These are phyloP conservation scores for Drosophila meridionalis DNA, from an alignment of 2,888 invertebrate genomes.

Conservation along the genomic window DNA sequence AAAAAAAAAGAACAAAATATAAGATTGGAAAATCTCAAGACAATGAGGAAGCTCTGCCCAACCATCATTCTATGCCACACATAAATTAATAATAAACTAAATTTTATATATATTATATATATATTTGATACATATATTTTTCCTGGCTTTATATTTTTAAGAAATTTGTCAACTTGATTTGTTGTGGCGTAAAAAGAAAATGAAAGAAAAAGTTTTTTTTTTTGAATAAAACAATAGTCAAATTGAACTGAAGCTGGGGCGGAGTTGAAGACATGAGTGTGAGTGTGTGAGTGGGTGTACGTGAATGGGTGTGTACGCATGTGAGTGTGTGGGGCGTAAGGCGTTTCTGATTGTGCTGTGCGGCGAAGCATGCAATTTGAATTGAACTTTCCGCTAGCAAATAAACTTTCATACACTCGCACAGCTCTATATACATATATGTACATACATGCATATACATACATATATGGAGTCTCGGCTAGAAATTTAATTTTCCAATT, in stretches of 20 bases:
- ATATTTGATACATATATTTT: too few relatives aligned
- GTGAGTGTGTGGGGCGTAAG: conserved; percentile 1
- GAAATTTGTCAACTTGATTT: conserved; percentile 5
- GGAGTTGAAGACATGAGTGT: conserved; percentile 8
- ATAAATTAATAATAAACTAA: not conserved
- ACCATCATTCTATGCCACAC: too few relatives aligned
- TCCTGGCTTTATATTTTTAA: conserved; percentile 12
- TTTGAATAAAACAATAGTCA: conserved; percentile 47
- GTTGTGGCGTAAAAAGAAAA: conserved; percentile 7
- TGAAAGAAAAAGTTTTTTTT: conserved; percentile 14
- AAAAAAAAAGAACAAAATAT: too few relatives aligned
- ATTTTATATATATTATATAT: not conserved
- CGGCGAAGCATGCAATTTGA: conserved; percentile 75
- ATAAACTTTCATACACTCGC: conserved; percentile 57
- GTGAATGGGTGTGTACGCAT: not conserved
- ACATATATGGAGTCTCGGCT: conserved; percentile 28
- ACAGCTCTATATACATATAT: conserved; percentile 4
- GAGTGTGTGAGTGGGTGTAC: not conserved
- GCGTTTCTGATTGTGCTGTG: conserved; percentile 59
- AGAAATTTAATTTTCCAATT: conserved; percentile 78
- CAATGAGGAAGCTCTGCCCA: too few relatives aligned
- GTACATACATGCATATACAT: conserved; percentile 1
- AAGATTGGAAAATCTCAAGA: too few relatives aligned
- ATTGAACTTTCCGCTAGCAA: conserved; percentile 73
- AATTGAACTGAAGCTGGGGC: conserved; percentile 45